Evolutionary conservation across 2,888 invertebrate species (phyloP).

Genomic region (Diarsia rubi): DNA sequence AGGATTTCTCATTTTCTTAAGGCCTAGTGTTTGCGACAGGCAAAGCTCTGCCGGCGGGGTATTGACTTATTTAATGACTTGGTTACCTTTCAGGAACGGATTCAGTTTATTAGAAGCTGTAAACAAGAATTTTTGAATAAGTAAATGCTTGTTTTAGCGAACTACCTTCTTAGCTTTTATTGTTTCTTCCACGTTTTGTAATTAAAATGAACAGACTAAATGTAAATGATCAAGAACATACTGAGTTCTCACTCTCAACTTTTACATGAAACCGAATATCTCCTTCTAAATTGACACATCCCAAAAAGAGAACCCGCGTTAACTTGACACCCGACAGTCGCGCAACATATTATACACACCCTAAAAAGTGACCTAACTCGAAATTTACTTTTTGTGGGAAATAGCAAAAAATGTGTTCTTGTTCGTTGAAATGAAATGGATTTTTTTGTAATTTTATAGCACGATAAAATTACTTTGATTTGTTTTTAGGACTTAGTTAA

Average conservation of each 20-base stretch:
- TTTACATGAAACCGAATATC: background rate
- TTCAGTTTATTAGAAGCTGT: constrained; percentile 41
- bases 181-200: background rate
- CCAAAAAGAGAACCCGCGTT: constrained; percentile 22
- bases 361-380: no score
- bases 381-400: no score
- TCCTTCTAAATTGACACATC: constrained; percentile 3
- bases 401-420: no score
- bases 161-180: background rate
- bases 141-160: constrained; percentile 15
- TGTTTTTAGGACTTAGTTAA: no score
- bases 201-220: background rate
- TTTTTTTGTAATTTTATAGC: no score
- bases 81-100: constrained; percentile 42
- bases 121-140: constrained; percentile 32
- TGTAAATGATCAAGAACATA: background rate
- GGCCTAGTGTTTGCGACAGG: constrained; percentile 47
- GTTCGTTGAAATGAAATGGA: no score
- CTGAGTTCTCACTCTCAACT: background rate
- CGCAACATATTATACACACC: constrained; percentile 13
- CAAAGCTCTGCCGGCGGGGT: constrained; percentile 33
- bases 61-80: constrained; percentile 55
- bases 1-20: constrained; percentile 66
- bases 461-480: no score
- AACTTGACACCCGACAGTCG: constrained; percentile 36